Evolutionary conservation across 2,888 invertebrate genomes (phyloP).

Genomic region (Eristalis pertinax): DNA sequence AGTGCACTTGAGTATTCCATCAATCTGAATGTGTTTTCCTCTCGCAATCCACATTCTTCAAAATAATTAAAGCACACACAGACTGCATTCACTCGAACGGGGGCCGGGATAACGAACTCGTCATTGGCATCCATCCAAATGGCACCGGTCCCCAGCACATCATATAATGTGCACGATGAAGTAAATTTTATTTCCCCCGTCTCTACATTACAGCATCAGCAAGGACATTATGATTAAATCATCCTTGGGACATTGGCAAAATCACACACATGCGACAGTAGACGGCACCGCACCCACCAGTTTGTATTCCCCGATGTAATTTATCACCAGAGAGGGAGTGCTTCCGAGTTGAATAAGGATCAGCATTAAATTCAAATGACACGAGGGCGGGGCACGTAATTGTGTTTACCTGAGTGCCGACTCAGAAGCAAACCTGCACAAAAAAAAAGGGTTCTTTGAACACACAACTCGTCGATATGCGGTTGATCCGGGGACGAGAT

Average conservation of each 20-base stretch:
- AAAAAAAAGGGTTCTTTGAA: background rate
- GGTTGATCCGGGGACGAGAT: background rate
- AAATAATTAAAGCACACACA: background rate
- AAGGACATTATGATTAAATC: conserved; percentile 28
- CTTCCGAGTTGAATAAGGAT: background rate
- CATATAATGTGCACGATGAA: background rate
- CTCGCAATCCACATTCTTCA: background rate
- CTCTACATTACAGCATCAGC: background rate
- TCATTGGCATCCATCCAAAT: background rate
- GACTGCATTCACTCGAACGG: background rate
- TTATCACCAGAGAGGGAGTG: background rate
- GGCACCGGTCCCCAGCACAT: background rate
- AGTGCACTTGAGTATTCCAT: background rate
- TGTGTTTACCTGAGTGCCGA: conserved; percentile 1
- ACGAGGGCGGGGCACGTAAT: conserved; percentile 1
- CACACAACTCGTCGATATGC: background rate
- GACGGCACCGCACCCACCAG: background rate
- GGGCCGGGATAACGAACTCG: background rate
- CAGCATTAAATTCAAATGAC: background rate
- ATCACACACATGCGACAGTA: conserved; percentile 6
- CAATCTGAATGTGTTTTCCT: background rate
- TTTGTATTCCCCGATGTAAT: background rate
- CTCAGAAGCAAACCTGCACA: background rate
- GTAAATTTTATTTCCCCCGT: background rate
- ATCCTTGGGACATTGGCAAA: conserved; percentile 25